These are phyloP conservation scores for Lithodes maja DNA, from an alignment of 2,888 invertebrate genomes.

Conservation along the genomic window DNA sequence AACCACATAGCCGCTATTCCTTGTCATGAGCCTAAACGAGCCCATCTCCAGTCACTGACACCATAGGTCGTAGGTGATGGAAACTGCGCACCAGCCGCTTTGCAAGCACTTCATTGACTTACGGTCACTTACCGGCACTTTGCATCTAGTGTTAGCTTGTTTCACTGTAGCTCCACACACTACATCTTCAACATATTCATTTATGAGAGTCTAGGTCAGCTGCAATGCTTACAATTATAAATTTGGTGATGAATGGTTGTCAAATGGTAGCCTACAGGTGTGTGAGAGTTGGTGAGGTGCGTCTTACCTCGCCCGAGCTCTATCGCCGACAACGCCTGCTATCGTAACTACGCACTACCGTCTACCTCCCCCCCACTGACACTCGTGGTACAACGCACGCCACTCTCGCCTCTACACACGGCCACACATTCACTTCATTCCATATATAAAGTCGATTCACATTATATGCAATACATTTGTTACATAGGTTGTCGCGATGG, in stretches of 20 bases:
- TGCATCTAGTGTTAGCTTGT: too few relatives aligned
- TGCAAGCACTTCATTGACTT: slow-evolving; percentile 39
- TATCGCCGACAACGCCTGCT: slow-evolving; percentile 59
- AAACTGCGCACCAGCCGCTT: slow-evolving; percentile 49
- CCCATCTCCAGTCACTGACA: background rate
- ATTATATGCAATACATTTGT: too few relatives aligned
- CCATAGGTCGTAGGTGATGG: background rate
- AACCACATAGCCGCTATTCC: too few relatives aligned
- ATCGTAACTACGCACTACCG: slow-evolving; percentile 54
- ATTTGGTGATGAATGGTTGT: too few relatives aligned
- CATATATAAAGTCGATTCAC: background rate
- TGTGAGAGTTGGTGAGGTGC: background rate
- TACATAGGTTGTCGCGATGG: too few relatives aligned
- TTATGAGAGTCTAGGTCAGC: background rate
- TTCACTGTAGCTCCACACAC: too few relatives aligned
- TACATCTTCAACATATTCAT: too few relatives aligned
- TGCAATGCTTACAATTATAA: background rate
- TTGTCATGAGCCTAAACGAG: too few relatives aligned
- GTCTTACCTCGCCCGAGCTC: slow-evolving; percentile 56
- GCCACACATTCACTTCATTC: background rate
- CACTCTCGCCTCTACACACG: background rate
- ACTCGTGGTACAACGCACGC: slow-evolving; percentile 14
- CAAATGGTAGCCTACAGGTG: too few relatives aligned
- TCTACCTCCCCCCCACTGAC: slow-evolving; percentile 18
- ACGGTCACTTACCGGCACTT: background rate